Percentiles rank a stretch among this genome's conserved stretches.
phyloP scores from a whole-genome alignment of 2,888 invertebrate genomes.

The Tetropium fuscum region DNA sequence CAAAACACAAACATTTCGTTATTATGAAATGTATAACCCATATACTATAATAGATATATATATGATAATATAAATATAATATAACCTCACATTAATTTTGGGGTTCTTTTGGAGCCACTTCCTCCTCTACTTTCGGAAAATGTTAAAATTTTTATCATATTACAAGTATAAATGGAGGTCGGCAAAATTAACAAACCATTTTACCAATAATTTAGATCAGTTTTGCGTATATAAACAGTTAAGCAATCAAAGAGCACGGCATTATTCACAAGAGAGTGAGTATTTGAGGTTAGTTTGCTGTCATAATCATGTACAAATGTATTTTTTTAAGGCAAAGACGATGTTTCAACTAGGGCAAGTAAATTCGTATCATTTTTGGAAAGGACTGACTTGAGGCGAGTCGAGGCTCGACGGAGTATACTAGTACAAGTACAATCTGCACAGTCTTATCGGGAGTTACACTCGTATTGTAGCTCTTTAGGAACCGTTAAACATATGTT shows the following conservation, averaged over 20 bases:
- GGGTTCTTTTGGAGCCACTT: background rate
- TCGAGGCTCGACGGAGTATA: constrained; percentile 77
- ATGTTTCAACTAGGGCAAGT: background rate
- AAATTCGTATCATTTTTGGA: constrained; percentile 68
- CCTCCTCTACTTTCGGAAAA: constrained; percentile 4
- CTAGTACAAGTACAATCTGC: constrained; percentile 82
- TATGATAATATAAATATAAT: no score
- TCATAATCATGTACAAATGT: background rate
- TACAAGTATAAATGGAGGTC: background rate
- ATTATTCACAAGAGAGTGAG: constrained; percentile 15
- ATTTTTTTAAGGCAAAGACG: background rate
- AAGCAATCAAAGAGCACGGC: constrained; percentile 5
- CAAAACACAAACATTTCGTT: no score
- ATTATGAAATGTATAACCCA: no score
- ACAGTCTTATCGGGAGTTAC: constrained; percentile 75
- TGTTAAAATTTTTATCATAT: constrained; percentile 14
- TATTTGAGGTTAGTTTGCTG: background rate
- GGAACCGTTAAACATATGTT: constrained; percentile 75
- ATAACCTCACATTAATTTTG: constrained; percentile 16
- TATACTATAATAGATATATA: no score
- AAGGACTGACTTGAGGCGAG: constrained; percentile 70
- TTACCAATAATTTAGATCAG: background rate
- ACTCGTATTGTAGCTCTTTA: constrained; percentile 76
- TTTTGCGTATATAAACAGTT: background rate
- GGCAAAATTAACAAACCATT: constrained; percentile 6